Conservation (phyloP, 2,888 invertebrate species). For the Agrenia bidenticulata region DNA sequence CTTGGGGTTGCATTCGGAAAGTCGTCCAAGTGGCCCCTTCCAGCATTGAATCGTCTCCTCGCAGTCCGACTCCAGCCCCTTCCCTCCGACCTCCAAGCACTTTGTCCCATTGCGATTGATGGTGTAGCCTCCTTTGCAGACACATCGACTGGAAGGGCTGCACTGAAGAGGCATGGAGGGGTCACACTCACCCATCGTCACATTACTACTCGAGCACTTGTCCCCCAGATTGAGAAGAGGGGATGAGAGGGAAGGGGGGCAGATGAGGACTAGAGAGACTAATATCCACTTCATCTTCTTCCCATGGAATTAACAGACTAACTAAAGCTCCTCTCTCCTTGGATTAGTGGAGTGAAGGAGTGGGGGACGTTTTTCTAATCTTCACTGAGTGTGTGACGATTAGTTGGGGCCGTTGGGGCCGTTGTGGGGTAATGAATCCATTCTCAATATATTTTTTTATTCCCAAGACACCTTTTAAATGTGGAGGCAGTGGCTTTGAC, state of each 20-base stretch:
- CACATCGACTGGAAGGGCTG: slow-evolving; percentile 43
- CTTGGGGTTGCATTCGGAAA: slow-evolving; percentile 45
- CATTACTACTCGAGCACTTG: slow-evolving; percentile 24
- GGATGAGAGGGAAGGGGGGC: background rate
- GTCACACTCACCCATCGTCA: slow-evolving; percentile 20
- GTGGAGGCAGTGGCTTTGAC: too few species aligned
- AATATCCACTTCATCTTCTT: too few species aligned
- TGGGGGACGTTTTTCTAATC: too few species aligned
- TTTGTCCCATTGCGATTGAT: slow-evolving; percentile 49
- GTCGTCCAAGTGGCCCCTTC: slow-evolving; percentile 46
- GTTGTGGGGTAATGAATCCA: too few species aligned
- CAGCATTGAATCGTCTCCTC: slow-evolving; percentile 47
- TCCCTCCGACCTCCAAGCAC: slow-evolving; percentile 49
- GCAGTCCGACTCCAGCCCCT: slow-evolving; percentile 46
- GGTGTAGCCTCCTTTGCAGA: slow-evolving; percentile 49
- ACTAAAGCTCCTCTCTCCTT: too few species aligned
- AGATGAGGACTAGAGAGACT: too few species aligned
- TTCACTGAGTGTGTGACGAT: too few species aligned
- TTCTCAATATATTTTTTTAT: too few species aligned
- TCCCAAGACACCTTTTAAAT: too few species aligned
- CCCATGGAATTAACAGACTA: too few species aligned
- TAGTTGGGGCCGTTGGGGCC: too few species aligned
- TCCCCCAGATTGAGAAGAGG: slow-evolving; percentile 33
- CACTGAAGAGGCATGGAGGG: slow-evolving; percentile 42
- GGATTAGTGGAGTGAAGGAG: too few species aligned